These are phyloP conservation scores for Pedionomus torquatus DNA, from an alignment of 2,113 vertebrate species.

Conservation along the genomic window DNA sequence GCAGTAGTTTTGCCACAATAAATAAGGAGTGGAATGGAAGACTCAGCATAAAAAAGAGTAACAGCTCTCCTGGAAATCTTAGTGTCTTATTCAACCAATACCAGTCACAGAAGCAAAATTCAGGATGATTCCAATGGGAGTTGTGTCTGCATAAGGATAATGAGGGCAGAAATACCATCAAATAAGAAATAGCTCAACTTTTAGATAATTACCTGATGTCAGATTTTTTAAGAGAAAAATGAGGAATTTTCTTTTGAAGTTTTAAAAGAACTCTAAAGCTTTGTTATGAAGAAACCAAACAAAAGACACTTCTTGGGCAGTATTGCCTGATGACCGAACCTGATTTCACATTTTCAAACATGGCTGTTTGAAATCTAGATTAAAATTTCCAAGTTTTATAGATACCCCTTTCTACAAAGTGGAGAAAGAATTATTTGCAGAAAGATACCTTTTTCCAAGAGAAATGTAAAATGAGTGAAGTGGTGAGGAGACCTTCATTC, in stretches of 20 bases:
- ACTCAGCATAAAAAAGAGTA: neutral
- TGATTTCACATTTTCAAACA: conserved; percentile 1
- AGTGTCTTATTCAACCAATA: neutral
- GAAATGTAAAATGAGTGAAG: conserved; percentile 2
- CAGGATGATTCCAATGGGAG: neutral
- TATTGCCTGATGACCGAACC: neutral
- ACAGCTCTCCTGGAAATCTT: neutral
- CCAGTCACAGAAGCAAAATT: neutral
- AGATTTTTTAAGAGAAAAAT: neutral
- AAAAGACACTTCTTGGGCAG: neutral
- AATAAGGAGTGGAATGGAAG: neutral
- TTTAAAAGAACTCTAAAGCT: neutral
- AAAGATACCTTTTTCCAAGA: neutral
- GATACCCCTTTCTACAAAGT: neutral
- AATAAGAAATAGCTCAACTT: neutral
- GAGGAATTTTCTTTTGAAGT: neutral
- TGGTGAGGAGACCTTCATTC: neutral
- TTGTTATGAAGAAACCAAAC: neutral
- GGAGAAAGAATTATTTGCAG: neutral
- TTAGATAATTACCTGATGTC: neutral
- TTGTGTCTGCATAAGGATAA: neutral
- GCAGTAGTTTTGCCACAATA: neutral
- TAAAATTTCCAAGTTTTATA: neutral
- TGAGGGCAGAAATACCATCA: neutral
- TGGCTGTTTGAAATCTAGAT: conserved; percentile 6